Evolutionary conservation across 1,140 invertebrate species (phyloP).

Genomic region (Anagrus nilaparvatae): DNA sequence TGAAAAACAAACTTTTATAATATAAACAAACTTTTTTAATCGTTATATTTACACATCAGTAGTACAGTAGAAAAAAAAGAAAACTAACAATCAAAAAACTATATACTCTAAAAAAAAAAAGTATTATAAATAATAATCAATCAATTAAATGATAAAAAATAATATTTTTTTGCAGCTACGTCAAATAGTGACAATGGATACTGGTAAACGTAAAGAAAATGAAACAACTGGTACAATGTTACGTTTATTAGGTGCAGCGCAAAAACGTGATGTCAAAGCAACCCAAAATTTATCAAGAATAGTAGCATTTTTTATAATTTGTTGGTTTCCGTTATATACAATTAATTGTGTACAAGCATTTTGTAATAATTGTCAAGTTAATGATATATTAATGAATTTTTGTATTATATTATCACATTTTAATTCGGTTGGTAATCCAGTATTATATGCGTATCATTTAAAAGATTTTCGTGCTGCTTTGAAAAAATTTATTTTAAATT

Average conservation of each 20-base stretch:
- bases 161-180: constrained; percentile 39
- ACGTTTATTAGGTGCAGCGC: constrained; percentile 63
- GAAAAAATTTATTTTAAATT: constrained; percentile 55
- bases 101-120: not conserved
- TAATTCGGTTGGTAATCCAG: constrained; percentile 80
- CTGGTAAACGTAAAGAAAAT: constrained; percentile 25
- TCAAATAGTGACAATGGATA: constrained; percentile 50
- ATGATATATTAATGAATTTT: constrained; percentile 59
- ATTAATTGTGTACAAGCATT: constrained; percentile 83
- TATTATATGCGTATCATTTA: constrained; percentile 82
- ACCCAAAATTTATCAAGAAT: constrained; percentile 85
- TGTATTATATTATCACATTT: constrained; percentile 81
- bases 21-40: not conserved
- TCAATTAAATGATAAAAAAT: not conserved
- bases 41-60: not conserved
- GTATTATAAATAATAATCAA: not conserved
- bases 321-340: constrained; percentile 86
- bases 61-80: not conserved
- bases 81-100: not conserved
- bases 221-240: constrained; percentile 54
- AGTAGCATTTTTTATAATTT: constrained; percentile 83
- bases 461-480: constrained; percentile 72
- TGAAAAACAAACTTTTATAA: not conserved
- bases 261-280: constrained; percentile 80
- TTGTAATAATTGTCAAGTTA: constrained; percentile 55